These are phyloP conservation scores for Lordiphosa clarofinis DNA, from an alignment of 1,140 invertebrate species.

Conservation along the genomic window DNA sequence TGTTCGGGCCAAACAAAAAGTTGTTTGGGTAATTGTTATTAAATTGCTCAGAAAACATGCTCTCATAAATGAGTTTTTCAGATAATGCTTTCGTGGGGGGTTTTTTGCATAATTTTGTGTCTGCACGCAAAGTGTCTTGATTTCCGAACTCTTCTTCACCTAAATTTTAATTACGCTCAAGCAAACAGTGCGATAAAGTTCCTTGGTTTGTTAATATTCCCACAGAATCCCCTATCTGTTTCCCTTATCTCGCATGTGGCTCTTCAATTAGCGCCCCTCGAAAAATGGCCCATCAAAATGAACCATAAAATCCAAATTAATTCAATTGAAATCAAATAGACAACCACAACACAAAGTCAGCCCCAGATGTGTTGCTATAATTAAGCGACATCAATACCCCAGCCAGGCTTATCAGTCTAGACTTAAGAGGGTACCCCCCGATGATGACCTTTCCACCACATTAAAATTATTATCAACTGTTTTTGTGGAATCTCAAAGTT, in stretches of 20 bases:
- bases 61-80: constrained; percentile 9
- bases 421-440: neutral
- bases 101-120: constrained; percentile 9
- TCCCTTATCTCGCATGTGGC: constrained; percentile 17
- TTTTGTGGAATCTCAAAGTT: constrained; percentile 24
- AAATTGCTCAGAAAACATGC: constrained; percentile 12
- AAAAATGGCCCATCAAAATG: constrained; percentile 34
- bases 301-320: constrained; percentile 48
- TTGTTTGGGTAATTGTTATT: constrained; percentile 9
- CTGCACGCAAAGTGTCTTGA: constrained; percentile 6
- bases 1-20: neutral
- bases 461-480: constrained; percentile 43
- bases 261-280: constrained; percentile 43
- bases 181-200: too few relatives aligned
- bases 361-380: constrained; percentile 3
- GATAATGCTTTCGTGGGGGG: neutral
- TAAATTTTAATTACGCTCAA: too few relatives aligned
- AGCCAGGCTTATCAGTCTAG: constrained; percentile 32
- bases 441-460: constrained; percentile 35
- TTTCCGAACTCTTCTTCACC: too few relatives aligned
- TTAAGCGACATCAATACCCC: constrained; percentile 10
- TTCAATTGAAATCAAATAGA: constrained; percentile 38
- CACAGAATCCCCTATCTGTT: neutral
- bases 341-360: constrained; percentile 18
- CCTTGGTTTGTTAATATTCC: constrained; percentile 2